Evolutionary conservation across 2,113 vertebrate species (phyloP).

Genomic region (Neopipo cinnamomea): DNA sequence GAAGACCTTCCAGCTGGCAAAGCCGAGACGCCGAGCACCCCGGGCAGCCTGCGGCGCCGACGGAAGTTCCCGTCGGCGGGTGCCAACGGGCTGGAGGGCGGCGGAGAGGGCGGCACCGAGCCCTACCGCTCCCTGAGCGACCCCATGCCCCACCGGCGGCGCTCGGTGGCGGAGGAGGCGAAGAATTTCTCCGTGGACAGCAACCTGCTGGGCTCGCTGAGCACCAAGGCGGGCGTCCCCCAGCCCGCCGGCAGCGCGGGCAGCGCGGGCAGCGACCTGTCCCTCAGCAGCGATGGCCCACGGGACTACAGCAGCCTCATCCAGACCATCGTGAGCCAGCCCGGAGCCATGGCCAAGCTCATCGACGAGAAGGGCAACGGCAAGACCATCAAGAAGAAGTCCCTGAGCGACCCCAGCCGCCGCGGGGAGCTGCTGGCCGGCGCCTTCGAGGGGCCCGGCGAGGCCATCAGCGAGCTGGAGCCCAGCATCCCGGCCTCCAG

Average conservation of each 20-base stretch:
- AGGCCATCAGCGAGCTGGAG: slow-evolving; percentile 88
- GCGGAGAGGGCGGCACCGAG: slow-evolving; percentile 73
- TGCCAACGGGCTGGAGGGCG: slow-evolving; percentile 80
- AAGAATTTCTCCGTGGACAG: slow-evolving; percentile 92
- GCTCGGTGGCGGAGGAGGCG: slow-evolving; percentile 79
- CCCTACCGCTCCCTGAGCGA: slow-evolving; percentile 92
- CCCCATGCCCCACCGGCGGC: slow-evolving; percentile 91
- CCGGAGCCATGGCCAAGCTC: slow-evolving; percentile 86
- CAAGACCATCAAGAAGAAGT: slow-evolving; percentile 95
- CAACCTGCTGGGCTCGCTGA: slow-evolving; percentile 89
- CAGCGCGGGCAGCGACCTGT: slow-evolving; percentile 90
- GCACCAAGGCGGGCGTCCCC: slow-evolving; percentile 76
- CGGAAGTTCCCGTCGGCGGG: slow-evolving; percentile 86
- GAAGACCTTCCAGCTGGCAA: slow-evolving; percentile 66
- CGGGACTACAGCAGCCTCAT: slow-evolving; percentile 90
- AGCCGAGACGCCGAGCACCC: slow-evolving; percentile 80
- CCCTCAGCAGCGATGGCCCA: slow-evolving; percentile 85
- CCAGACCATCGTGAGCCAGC: slow-evolving; percentile 89
- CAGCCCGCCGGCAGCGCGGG: slow-evolving; percentile 74
- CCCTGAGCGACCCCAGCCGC: slow-evolving; percentile 95
- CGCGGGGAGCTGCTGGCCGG: slow-evolving; percentile 77
- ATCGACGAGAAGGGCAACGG: slow-evolving; percentile 85
- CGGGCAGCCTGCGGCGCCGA: slow-evolving; percentile 83
- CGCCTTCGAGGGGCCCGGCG: slow-evolving; percentile 75
- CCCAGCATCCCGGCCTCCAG: slow-evolving; percentile 87